A percentile compares a stretch with the other conserved stretches of the same genome.
Conservation (phyloP, 2,888 invertebrate genomes). For the Cryptus viduatorius region DNA sequence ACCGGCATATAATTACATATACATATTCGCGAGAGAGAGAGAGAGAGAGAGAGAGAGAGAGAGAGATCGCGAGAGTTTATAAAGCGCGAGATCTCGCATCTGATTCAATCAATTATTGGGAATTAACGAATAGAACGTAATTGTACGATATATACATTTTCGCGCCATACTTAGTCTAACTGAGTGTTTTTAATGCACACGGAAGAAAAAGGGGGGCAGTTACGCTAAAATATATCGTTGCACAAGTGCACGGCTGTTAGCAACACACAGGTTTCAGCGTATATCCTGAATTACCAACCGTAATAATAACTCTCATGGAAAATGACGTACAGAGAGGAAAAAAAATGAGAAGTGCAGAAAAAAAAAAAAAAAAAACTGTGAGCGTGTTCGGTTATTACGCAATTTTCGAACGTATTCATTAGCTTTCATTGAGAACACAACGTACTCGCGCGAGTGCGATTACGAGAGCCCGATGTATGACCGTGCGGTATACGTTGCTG, state of each 20-base stretch:
- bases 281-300: conserved; percentile 8
- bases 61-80: background rate
- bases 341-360: conserved; percentile 16
- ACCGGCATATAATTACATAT: conserved; percentile 5
- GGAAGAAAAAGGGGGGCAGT: background rate
- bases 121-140: conserved; percentile 26
- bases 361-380: background rate
- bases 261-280: conserved; percentile 5
- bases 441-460: conserved; percentile 53
- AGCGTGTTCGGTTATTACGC: conserved; percentile 59
- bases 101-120: conserved; percentile 37
- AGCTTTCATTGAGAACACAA: conserved; percentile 65
- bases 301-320: conserved; percentile 29
- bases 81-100: conserved; percentile 18
- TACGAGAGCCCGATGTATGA: conserved; percentile 28
- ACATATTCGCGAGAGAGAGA: background rate
- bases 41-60: too few relatives aligned
- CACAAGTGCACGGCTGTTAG: background rate
- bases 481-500: background rate
- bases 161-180: too few relatives aligned
- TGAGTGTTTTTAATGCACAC: too few relatives aligned
- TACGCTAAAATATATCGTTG: background rate
- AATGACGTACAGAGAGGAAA: conserved; percentile 17
- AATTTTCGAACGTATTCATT: conserved; percentile 65
- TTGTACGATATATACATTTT: background rate